Conservation (phyloP, 2,113 vertebrate genomes). For the Platichthys flesus region DNA sequence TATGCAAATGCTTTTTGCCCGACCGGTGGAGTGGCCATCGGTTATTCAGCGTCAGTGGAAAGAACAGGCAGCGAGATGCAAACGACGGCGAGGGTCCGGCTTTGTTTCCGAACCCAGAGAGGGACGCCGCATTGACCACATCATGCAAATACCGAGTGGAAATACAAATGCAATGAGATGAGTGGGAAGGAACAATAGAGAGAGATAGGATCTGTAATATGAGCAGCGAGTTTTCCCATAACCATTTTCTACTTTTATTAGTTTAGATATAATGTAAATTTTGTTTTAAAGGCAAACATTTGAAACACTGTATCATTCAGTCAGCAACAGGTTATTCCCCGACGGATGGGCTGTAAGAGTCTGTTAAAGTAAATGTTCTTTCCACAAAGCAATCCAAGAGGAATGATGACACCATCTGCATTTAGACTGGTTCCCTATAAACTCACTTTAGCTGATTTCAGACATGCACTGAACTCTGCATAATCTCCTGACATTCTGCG, state of each 20-base stretch:
- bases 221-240: background rate
- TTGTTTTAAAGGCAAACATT: no score
- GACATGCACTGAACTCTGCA: no score
- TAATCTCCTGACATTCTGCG: no score
- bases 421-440: no score
- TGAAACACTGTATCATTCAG: no score
- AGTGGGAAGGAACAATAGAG: background rate
- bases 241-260: background rate
- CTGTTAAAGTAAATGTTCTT: background rate
- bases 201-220: background rate
- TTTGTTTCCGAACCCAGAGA: constrained; percentile 62
- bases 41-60: constrained; percentile 67
- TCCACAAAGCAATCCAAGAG: no score
- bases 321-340: background rate
- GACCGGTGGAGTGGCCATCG: constrained; percentile 45
- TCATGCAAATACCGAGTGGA: constrained; percentile 73
- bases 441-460: no score
- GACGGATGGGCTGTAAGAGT: background rate
- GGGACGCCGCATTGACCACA: constrained; percentile 23
- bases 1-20: constrained; percentile 71
- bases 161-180: constrained; percentile 49
- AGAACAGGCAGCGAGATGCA: constrained; percentile 73
- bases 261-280: background rate
- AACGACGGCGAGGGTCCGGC: constrained; percentile 55
- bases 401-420: no score